Conservation (phyloP, 2,888 invertebrate species). For the Lypha dubia region DNA sequence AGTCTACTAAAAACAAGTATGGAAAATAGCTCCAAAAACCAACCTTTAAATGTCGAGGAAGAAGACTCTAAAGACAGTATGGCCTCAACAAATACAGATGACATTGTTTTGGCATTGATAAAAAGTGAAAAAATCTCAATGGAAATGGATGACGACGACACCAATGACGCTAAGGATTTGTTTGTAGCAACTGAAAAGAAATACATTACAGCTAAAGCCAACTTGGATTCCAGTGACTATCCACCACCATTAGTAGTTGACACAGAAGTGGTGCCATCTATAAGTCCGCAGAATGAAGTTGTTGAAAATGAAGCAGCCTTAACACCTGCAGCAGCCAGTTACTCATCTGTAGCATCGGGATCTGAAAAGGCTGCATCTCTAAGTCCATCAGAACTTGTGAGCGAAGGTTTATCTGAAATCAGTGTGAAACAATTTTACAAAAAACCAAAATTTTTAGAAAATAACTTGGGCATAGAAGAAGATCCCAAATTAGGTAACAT, state of each 20-base stretch:
- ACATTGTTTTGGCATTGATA: constrained; percentile 77
- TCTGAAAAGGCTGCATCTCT: constrained; percentile 80
- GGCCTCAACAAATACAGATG: constrained; percentile 79
- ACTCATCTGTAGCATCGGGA: constrained; percentile 63
- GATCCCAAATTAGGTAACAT: constrained; percentile 83
- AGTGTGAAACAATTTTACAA: constrained; percentile 83
- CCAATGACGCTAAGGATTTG: constrained; percentile 59
- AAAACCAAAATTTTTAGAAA: constrained; percentile 83
- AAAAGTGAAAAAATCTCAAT: constrained; percentile 78
- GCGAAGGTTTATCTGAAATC: constrained; percentile 82
- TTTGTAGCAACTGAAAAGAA: constrained; percentile 5
- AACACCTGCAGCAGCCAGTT: constrained; percentile 61
- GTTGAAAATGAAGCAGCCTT: constrained; percentile 34
- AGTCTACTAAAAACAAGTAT: constrained; percentile 65
- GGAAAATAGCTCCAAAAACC: constrained; percentile 33
- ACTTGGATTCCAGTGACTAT: constrained; percentile 49
- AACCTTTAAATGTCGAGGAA: constrained; percentile 71
- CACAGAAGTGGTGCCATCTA: constrained; percentile 58
- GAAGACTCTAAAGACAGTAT: constrained; percentile 82
- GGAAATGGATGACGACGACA: constrained; percentile 73
- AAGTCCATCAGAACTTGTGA: constrained; percentile 81
- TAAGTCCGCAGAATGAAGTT: constrained; percentile 8
- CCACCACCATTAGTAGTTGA: constrained; percentile 77
- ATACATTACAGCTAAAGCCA: not conserved
- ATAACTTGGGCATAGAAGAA: constrained; percentile 83